These are phyloP conservation scores for Typhlichthys subterraneus DNA, from an alignment of 2,797 vertebrate genomes.

Conservation along the genomic window DNA sequence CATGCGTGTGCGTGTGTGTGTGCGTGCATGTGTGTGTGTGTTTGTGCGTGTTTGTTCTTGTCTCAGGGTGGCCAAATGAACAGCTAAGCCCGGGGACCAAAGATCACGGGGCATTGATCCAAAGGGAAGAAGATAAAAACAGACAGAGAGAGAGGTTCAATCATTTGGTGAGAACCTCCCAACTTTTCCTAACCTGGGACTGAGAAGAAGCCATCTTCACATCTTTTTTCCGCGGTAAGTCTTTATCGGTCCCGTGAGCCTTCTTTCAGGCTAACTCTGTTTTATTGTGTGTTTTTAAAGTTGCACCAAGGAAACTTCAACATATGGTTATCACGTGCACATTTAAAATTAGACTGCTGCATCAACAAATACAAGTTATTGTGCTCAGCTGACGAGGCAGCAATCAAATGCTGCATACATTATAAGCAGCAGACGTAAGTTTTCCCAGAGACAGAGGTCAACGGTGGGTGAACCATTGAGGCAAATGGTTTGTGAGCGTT, in stretches of 20 bases:
- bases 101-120: conserved; percentile 49
- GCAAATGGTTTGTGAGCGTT: background rate
- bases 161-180: conserved; percentile 27
- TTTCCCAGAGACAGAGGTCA: no score
- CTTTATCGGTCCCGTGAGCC: background rate
- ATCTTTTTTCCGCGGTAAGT: conserved; percentile 65
- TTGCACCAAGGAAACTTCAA: background rate
- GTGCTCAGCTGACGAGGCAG: no score
- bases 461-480: background rate
- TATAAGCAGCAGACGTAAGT: no score
- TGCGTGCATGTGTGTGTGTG: background rate
- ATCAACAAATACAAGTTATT: conserved; percentile 32
- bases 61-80: conserved; percentile 67
- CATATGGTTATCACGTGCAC: conserved; percentile 48
- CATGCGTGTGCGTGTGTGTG: conserved; percentile 50
- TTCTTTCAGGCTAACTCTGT: conserved; percentile 29
- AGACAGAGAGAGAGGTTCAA: conserved; percentile 20
- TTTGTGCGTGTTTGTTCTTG: conserved; percentile 69
- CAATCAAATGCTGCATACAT: no score
- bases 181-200: conserved; percentile 48
- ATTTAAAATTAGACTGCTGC: conserved; percentile 21
- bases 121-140: conserved; percentile 29
- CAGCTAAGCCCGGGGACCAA: conserved; percentile 62
- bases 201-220: conserved; percentile 35
- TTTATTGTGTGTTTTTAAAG: conserved; percentile 36